Evolutionary conservation across 2,888 invertebrate genomes (phyloP).

Genomic region (Mythimna pallens): DNA sequence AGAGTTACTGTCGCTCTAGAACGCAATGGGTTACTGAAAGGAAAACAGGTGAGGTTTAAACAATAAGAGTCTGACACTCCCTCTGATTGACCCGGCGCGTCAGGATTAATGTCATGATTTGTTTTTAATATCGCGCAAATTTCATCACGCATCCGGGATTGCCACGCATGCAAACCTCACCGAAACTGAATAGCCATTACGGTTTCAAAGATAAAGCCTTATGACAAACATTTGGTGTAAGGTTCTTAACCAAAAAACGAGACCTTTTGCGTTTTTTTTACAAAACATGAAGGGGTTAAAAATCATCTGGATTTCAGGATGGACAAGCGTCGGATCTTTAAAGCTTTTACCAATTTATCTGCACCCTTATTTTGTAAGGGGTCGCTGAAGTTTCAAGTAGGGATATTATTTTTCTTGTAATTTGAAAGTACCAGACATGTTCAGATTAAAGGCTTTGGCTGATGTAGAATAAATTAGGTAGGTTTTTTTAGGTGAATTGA

Average conservation of each 20-base stretch:
- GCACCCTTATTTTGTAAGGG: slow-evolving; percentile 21
- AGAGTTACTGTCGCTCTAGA: too few species aligned
- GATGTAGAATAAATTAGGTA: neutral
- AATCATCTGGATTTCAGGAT: slow-evolving; percentile 25
- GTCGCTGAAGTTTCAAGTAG: slow-evolving; percentile 23
- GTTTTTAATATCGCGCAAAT: too few species aligned
- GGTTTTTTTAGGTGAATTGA: neutral
- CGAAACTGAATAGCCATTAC: too few species aligned
- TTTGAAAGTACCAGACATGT: neutral
- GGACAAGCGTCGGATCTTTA: slow-evolving; percentile 11
- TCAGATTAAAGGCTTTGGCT: neutral
- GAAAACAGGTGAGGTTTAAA: too few species aligned
- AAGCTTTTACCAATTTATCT: slow-evolving; percentile 40
- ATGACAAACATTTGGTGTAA: neutral
- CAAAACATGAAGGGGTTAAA: slow-evolving; percentile 38
- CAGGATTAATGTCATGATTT: too few species aligned
- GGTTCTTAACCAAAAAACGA: neutral
- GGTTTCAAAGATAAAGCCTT: too few species aligned
- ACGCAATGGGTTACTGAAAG: too few species aligned
- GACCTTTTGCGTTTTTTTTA: slow-evolving; percentile 41
- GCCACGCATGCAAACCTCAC: too few species aligned
- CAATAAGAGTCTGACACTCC: too few species aligned
- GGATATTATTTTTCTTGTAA: slow-evolving; percentile 30
- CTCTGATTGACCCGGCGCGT: too few species aligned
- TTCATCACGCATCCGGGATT: too few species aligned